A percentile compares a stretch with the other conserved stretches of the same genome.
Conservation (phyloP, 2,888 invertebrate species). For the Alsophila aescularia region DNA sequence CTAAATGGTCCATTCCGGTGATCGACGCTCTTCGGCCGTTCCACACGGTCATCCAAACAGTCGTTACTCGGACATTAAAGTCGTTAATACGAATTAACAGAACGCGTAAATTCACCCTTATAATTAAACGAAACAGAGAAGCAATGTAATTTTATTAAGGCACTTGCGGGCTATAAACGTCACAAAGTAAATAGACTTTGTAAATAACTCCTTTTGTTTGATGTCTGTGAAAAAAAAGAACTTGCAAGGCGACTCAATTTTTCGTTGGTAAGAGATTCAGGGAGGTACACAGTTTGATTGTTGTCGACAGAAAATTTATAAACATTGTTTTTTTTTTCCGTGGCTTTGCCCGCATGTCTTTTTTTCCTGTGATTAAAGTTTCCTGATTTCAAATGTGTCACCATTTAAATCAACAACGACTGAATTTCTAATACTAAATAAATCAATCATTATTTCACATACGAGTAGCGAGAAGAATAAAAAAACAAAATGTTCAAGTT, state of each 20-base stretch:
- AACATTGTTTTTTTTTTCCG: too few species aligned
- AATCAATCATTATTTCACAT: too few species aligned
- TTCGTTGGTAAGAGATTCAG: too few species aligned
- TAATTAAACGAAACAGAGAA: slow-evolving; percentile 53
- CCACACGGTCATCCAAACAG: slow-evolving; percentile 45
- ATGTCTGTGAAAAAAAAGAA: slow-evolving; percentile 17
- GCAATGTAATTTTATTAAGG: slow-evolving; percentile 60
- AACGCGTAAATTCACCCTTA: slow-evolving; percentile 45
- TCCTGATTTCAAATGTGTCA: too few species aligned
- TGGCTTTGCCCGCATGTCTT: too few species aligned
- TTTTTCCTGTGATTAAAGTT: too few species aligned
- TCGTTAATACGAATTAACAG: slow-evolving; percentile 53
- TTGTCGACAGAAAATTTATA: too few species aligned
- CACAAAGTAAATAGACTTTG: slow-evolving; percentile 52
- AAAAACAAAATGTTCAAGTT: too few species aligned
- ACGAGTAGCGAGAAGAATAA: too few species aligned
- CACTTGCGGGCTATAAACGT: slow-evolving; percentile 53
- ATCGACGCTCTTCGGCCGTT: slow-evolving; percentile 29
- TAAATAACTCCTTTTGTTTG: slow-evolving; percentile 46
- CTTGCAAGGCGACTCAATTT: background rate
- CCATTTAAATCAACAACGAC: too few species aligned
- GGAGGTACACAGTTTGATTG: too few species aligned
- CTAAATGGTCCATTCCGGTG: slow-evolving; percentile 18
- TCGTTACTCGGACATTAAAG: slow-evolving; percentile 48
- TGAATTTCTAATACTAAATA: too few species aligned